Evolutionary conservation across 2,113 vertebrate species (phyloP).

Genomic region (Chaetura pelagica): DNA sequence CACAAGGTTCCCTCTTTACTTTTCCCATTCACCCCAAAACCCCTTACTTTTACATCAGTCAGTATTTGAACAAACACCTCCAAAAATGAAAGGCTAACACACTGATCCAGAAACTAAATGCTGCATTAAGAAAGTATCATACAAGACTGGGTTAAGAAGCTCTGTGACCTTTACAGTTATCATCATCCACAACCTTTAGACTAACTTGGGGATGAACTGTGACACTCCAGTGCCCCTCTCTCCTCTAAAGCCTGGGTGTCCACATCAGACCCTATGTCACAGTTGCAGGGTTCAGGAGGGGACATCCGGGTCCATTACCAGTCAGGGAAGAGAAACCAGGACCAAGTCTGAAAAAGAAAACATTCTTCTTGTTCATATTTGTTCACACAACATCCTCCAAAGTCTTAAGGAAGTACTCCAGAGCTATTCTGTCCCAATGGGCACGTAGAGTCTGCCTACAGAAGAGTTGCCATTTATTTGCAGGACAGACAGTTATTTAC

Average conservation of each 20-base stretch:
- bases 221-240: background rate
- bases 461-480: slow-evolving; percentile 34
- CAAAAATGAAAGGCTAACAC: background rate
- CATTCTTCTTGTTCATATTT: background rate
- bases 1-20: background rate
- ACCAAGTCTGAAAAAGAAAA: background rate
- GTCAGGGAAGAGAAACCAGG: background rate
- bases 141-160: background rate
- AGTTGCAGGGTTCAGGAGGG: background rate
- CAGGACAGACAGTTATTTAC: slow-evolving; percentile 45
- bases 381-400: background rate
- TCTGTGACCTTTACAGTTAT: background rate
- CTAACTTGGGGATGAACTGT: fast-evolving
- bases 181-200: background rate
- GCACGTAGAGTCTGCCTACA: background rate
- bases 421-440: background rate
- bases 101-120: background rate
- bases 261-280: background rate
- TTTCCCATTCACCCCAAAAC: background rate
- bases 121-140: background rate
- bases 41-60: background rate
- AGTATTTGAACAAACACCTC: background rate
- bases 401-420: background rate
- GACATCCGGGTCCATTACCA: background rate
- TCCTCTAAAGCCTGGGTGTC: background rate